Evolutionary conservation across 2,113 vertebrate genomes (phyloP).

Genomic region (Otus sunia): DNA sequence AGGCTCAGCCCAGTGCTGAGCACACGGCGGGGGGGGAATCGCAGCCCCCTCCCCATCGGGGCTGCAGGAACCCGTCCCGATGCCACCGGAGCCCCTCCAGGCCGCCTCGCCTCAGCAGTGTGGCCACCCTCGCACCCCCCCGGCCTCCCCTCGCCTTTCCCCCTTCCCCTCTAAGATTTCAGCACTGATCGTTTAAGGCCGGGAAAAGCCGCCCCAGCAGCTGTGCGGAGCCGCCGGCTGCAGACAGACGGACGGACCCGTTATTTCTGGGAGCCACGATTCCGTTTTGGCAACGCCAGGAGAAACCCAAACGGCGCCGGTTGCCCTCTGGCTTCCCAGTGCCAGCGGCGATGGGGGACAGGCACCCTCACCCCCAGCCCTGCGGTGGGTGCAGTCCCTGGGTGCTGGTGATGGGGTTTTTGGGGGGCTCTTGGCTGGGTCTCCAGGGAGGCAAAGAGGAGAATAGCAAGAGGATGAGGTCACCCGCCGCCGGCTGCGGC

Average conservation of each 20-base stretch:
- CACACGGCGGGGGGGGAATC: fast-evolving
- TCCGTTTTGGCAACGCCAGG: background rate
- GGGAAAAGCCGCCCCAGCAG: background rate
- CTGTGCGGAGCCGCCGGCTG: background rate
- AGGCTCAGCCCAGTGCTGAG: fast-evolving
- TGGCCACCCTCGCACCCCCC: background rate
- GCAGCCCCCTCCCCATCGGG: background rate
- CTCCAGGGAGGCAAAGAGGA: background rate
- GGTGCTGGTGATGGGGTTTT: background rate
- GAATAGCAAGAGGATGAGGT: constrained; percentile 39
- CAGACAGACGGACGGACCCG: background rate
- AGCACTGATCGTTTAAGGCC: background rate
- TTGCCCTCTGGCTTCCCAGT: background rate
- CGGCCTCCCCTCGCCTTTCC: background rate
- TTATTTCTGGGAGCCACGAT: constrained; percentile 14
- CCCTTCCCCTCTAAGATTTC: constrained; percentile 10
- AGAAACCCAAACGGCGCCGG: background rate
- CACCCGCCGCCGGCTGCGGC: background rate
- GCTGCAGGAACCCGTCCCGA: background rate
- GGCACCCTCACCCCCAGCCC: background rate
- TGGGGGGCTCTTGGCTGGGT: background rate
- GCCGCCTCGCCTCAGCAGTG: background rate
- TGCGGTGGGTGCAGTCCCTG: fast-evolving
- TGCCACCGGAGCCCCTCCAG: background rate
- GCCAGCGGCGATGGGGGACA: background rate